phyloP scores from a whole-genome alignment of 2,113 vertebrate genomes.

The Gobio gobio region DNA sequence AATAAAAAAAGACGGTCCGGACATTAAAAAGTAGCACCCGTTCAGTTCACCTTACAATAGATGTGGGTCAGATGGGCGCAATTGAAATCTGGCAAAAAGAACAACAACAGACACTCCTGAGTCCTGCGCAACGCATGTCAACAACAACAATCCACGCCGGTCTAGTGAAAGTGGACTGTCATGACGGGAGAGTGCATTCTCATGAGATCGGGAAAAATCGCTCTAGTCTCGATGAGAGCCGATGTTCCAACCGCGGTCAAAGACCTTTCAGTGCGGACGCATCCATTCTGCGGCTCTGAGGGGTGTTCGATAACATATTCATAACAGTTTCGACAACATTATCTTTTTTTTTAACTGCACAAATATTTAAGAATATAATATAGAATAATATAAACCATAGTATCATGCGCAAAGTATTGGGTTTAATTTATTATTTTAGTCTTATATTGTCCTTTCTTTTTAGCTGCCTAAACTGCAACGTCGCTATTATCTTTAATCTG shows the following conservation, averaged over 20 bases:
- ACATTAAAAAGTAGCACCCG: neutral
- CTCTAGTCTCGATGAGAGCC: too few relatives aligned
- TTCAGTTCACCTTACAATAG: neutral
- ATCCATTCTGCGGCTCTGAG: neutral
- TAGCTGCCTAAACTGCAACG: neutral
- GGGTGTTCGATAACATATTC: neutral
- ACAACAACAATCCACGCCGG: neutral
- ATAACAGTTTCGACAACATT: neutral
- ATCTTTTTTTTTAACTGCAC: neutral
- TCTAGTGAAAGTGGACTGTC: neutral
- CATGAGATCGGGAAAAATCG: neutral
- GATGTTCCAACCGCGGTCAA: neutral
- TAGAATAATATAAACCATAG: neutral
- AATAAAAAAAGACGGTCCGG: neutral
- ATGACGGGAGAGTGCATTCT: neutral
- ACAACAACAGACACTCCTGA: neutral
- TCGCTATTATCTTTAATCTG: neutral
- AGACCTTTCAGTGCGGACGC: conserved; percentile 2
- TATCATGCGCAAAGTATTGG: too few relatives aligned
- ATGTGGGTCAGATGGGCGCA: neutral
- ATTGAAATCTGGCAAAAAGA: neutral
- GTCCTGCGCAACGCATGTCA: neutral
- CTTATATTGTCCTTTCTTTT: neutral
- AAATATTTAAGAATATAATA: neutral
- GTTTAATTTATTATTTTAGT: too few relatives aligned